Evolutionary conservation across 1,140 invertebrate genomes (phyloP), one percentile per base, ranked within the genome.

Genomic region (Trichonephila clavata): DNA sequence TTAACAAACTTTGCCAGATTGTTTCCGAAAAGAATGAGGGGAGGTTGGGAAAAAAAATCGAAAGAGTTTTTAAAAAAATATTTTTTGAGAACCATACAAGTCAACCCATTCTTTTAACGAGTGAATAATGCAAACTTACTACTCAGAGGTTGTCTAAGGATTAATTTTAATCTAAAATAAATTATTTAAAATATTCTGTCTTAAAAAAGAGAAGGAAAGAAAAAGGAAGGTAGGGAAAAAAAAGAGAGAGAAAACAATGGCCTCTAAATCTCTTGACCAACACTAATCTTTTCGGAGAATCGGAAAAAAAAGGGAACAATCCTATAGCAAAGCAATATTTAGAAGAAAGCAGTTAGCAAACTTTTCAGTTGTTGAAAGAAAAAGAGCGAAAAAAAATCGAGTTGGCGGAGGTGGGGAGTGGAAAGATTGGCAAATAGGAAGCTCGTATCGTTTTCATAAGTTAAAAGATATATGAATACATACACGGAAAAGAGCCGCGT

Each of bases 81-180:
- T 93, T 87, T 80, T 87, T 87, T 90, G 24, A 6, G 20, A 77
- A 81, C 65, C 32, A 50, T 27, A 71, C n/a, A 43, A 65, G 24
- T 81, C 24, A 63, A 71, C 50, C 68, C 63, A 61, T 65, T 86
- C 61, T 92, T 60, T 50, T 68, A 80, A 57, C 88, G 77, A 59
- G 59, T 92, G 57, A 93, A 93, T 93, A 93, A 93, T 93, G 83
- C 50, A 93, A 87, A 57, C 61, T 65, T 84, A 57, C 80, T n/a
- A 57, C 57, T 77, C 27, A 18, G 71, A 93, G 71, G n/a, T 88
- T 87, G 71, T 60, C 57, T 61, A 27, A 50, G 86, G 92, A 93
- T 93, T 93, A 93, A 92, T 93, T 93, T 93, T 93, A 93, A 93
- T 93, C 84, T 93, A 93, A 87, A 87, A 87, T 93, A 86, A 93